Evolutionary conservation across 1,140 invertebrate genomes (phyloP), one percentile per base, ranked within the genome.

Genomic region (Wiebesia pumilae): DNA sequence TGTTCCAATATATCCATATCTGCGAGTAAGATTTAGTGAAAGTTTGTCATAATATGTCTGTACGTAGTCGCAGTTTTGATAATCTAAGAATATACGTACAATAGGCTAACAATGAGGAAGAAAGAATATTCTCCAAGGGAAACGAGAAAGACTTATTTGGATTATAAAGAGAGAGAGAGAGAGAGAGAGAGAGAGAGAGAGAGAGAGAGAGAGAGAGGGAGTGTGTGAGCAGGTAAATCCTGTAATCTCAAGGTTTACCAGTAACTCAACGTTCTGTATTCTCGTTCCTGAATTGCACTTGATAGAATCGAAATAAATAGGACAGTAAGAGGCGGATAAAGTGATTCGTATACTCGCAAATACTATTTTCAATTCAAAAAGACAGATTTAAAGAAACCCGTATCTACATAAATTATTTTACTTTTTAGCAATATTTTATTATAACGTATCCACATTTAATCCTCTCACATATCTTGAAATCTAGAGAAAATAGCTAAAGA

Each of bases 61-160:
- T 71, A 3, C 16, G 35, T 77, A 16, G 33, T 27, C 14, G 73
- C 24, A 51, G 6, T 51, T 16, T 27, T 67, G 40, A 21, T 6
- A 69, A 6, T 27, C 43, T 7, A n/a, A 0, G 27, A 73, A 54
- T 51, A 51, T 24, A 71, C 30, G 47, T 33, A 43, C 69, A 12
- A 77, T 30, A 14, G 82, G 40, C 16, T 62, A 77, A 83, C 82
- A 83, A 83, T 83, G 82, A 40, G 24, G 33, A 24, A 83, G 33
- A 83, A 14, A 54, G 38, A 58, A 40, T 47, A 67, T 43, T 65
- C 10, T 43, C 9, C 35, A 21, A 21, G 69, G 73, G 19, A 78
- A 75, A 47, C 10, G 38, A 78, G 67, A 47, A 51, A 78, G 78
- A 14, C 83, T 38, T n/a, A 40, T 78, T 84, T 78, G 73, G 19